Percentiles rank a stretch among this genome's conserved stretches.
These are phyloP conservation scores for Saccopteryx leptura DNA, from an alignment of 2,113 vertebrate species.

Conservation along the genomic window DNA sequence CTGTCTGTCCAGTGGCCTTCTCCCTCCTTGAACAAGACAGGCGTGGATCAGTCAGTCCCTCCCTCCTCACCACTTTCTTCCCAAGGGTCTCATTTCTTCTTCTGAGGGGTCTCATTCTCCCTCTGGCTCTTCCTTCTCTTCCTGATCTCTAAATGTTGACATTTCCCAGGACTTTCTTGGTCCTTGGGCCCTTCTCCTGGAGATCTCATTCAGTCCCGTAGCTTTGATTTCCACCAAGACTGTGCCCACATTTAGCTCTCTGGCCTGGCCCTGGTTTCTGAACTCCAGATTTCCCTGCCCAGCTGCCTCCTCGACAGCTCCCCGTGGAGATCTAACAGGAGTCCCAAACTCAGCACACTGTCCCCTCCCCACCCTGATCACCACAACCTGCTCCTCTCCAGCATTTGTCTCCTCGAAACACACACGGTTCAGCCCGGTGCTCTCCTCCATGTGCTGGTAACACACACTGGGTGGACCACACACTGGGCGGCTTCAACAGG, in stretches of 20 bases:
- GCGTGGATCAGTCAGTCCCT: background rate
- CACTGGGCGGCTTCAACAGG: background rate
- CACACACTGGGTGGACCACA: background rate
- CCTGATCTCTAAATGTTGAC: background rate
- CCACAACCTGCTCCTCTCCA: background rate
- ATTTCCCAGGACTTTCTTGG: background rate
- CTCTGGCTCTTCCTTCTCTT: background rate
- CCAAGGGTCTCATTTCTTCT: too few relatives aligned
- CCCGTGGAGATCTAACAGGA: background rate
- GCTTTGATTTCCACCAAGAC: background rate
- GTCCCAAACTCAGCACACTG: background rate
- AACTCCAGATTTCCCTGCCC: background rate
- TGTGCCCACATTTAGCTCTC: background rate
- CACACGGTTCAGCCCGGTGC: background rate
- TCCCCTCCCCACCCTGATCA: background rate
- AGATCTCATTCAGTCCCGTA: background rate
- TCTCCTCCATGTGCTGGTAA: background rate
- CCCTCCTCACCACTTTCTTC: background rate
- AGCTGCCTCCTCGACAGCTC: background rate
- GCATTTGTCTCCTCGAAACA: background rate
- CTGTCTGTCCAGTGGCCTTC: background rate
- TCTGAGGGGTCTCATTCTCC: background rate
- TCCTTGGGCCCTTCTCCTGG: background rate
- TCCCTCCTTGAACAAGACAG: background rate
- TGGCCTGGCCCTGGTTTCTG: background rate